Base-by-base conservation (phyloP, 2,888 invertebrate genomes). In the Tachystola acroxantha region DNA sequence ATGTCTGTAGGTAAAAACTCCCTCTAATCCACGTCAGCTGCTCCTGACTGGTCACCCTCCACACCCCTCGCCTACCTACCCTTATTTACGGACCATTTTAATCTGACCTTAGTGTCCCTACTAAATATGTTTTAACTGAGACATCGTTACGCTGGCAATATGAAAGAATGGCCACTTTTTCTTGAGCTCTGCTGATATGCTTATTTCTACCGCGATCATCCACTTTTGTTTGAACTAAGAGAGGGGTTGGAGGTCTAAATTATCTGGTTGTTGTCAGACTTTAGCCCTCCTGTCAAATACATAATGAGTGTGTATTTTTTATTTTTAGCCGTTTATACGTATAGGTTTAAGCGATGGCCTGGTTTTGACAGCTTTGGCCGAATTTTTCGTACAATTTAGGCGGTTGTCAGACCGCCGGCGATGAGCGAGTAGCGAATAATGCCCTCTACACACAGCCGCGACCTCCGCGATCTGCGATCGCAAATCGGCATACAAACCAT, bases 1-100 rank as follows among this genome's bases (percentile, higher is more conserved):
- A 62, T 55, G 60, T 66, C 58, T 57, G 76, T 80, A 80, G 78
- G 81, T 79, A 80, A 74, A 76, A 76, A 73, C 78, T 70, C 80
- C 82, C 77, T 64, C 68, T 81, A 80, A 82, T 80, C 77, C 80
- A 56, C 75, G 85, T 86, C 85, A 85, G 85, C 85, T 86, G 85
- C 73, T 74, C 58, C 48, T 82, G 85, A 86, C 84, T 84, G 84
- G 80, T 73, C 67, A 61, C 52, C 55, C 64, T 66, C 60, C 57
- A 16, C 62, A 57, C 62, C 41, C 51, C 53, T 55, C 60, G 63
- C 50, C 43, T 49, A 54, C 62, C 65, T 65, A 69, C 76, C 74
- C 74, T 61, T 69, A 71, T 70, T 69, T 70, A 70, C 68, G 47
- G 48, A 42, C 44, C 54, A 33, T 5, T 25, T 11, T 10, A 7